Evolutionary conservation across 2,888 invertebrate species (phyloP), one percentile per base, ranked within the genome.

Genomic region (Caenorhabditis japonica): DNA sequence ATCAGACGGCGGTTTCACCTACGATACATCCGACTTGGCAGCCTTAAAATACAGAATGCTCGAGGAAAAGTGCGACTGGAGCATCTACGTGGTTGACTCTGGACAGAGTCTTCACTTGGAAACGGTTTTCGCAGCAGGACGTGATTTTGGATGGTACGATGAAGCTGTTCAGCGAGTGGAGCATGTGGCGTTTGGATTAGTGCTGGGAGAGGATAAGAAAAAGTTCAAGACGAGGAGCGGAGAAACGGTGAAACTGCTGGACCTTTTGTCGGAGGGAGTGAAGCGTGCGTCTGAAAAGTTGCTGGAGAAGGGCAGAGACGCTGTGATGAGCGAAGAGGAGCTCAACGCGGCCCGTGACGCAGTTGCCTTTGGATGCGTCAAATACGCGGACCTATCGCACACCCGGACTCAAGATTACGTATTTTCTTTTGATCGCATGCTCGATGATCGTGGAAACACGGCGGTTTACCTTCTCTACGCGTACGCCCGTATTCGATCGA

Each of bases 151-250:
- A 3, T 92, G 94, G 86, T 90, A 92, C 12, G 90, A 92, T 82
- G 91, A 92, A 5, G 84, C 88, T 0, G 88, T 89, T 62, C 91
- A 92, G 69, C 91, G 93, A 64, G 90, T 95, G 0, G 95, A 97
- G 88, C 94, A 95, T 89, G 94, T 97, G 13, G 93, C 92, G 1
- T 99, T 99, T 88, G 99, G 99, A 13, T 94, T 97, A 7, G 99
- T 99, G 0, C 90, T 99, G 2, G 99, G 99, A 13, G 97, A 97
- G 89, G 97, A 99, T 89, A 95, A 89, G 87, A 99, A 99, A 88
- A 99, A 97, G 89, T 97, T 99, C 88, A 99, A 99, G 89, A 97
- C 97, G 0, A 91, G 99, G 46, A 96, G 97, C 1, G 97, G 97
- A 0, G 97, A 97, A 76, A 95, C 96, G 0, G 92, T 99, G 0